phyloP scores from a whole-genome alignment of 2,113 vertebrate species.

The Mustelus asterias region DNA sequence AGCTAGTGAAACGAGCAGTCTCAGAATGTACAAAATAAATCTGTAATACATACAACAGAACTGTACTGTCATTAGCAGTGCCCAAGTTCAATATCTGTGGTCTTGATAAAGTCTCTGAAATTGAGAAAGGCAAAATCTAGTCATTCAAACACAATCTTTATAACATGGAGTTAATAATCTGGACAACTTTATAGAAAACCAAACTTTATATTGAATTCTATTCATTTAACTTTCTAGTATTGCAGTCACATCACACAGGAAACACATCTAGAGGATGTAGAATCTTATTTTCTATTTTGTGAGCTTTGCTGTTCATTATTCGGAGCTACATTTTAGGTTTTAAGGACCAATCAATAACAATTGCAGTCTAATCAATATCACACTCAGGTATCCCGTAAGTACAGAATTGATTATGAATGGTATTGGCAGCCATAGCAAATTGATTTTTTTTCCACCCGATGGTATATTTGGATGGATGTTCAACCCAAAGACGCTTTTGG shows the following conservation, averaged over 20 bases:
- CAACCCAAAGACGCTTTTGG: background rate
- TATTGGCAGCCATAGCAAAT: background rate
- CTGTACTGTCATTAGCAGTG: background rate
- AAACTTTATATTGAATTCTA: background rate
- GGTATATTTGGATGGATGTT: background rate
- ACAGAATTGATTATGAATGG: background rate
- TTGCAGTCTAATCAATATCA: background rate
- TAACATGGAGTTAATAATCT: background rate
- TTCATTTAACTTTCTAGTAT: background rate
- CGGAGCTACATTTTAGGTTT: background rate
- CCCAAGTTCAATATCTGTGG: background rate
- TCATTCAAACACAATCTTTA: background rate
- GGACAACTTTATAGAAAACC: background rate
- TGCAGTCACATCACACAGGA: background rate
- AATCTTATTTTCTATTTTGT: background rate
- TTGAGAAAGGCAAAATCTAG: background rate
- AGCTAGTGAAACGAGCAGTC: background rate
- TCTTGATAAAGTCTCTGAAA: slow-evolving; percentile 14
- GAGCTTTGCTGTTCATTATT: background rate
- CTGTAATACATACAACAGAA: background rate
- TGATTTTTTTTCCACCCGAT: background rate
- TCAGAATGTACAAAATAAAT: background rate
- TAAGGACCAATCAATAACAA: background rate
- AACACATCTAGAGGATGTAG: background rate
- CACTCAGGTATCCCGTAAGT: background rate